A percentile compares a stretch with the other conserved stretches of the same genome.
Conservation (phyloP, 2,888 invertebrate species). For the Ptychoptera contaminata region DNA sequence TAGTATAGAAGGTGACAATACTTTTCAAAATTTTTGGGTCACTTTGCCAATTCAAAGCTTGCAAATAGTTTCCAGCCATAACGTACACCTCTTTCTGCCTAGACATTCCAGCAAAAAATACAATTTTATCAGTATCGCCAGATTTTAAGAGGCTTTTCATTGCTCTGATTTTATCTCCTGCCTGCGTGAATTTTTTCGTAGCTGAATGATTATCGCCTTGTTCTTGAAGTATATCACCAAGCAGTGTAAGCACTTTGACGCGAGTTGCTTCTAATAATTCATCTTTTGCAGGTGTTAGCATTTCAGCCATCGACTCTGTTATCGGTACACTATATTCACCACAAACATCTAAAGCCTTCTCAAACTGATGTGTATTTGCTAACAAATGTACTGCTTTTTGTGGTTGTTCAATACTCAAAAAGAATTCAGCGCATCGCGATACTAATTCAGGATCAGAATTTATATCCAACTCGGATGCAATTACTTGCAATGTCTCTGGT, state of each 20-base stretch:
- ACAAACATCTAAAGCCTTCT: slow-evolving; percentile 75
- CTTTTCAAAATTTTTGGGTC: slow-evolving; percentile 78
- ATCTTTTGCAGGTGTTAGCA: slow-evolving; percentile 64
- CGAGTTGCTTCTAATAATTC: slow-evolving; percentile 40
- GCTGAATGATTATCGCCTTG: slow-evolving; percentile 93
- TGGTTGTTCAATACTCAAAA: slow-evolving; percentile 75
- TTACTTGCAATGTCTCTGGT: slow-evolving; percentile 76
- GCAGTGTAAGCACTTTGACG: slow-evolving; percentile 54
- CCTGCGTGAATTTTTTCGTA: slow-evolving; percentile 93
- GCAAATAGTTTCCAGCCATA: slow-evolving; percentile 94
- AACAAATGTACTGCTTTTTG: slow-evolving; percentile 88
- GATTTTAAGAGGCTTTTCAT: slow-evolving; percentile 95
- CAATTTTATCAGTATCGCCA: slow-evolving; percentile 93
- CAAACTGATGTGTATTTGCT: slow-evolving; percentile 72
- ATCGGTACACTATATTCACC: slow-evolving; percentile 69
- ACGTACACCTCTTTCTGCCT: slow-evolving; percentile 84
- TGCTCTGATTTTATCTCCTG: slow-evolving; percentile 86
- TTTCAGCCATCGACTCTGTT: slow-evolving; percentile 78
- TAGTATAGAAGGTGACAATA: slow-evolving; percentile 88
- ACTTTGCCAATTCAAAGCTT: slow-evolving; percentile 83
- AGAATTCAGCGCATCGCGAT: slow-evolving; percentile 75
- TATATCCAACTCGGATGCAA: slow-evolving; percentile 73
- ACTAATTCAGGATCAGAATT: slow-evolving; percentile 78
- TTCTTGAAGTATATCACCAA: slow-evolving; percentile 80
- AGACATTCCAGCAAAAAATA: slow-evolving; percentile 91